phyloP scores from a whole-genome alignment of 2,888 invertebrate genomes.

The Steinernema carpocapsae region DNA sequence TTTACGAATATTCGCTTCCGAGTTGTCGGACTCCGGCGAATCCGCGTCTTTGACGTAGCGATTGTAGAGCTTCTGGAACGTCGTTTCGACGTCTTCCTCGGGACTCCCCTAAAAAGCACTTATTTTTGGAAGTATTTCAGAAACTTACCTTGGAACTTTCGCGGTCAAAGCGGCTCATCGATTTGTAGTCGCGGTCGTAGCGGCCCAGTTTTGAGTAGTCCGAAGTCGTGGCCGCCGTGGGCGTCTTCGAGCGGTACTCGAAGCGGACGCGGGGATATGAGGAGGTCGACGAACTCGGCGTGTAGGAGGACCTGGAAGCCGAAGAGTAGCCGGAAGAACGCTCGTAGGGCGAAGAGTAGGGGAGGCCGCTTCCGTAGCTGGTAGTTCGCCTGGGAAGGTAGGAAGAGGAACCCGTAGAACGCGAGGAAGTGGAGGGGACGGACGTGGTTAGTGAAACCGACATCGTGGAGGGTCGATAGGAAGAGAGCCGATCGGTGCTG shows the following conservation, averaged over 20 bases:
- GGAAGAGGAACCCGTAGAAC: conserved; percentile 6
- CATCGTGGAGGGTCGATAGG: conserved; percentile 18
- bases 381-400: conserved; percentile 1
- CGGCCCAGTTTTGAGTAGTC: conserved; percentile 30
- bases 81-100: conserved; percentile 34
- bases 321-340: conserved; percentile 22
- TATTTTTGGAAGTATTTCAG: neutral
- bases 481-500: conserved; percentile 25
- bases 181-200: conserved; percentile 38
- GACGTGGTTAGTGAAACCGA: conserved; percentile 19
- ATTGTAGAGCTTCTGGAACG: conserved; percentile 37
- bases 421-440: conserved; percentile 30
- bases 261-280: conserved; percentile 38
- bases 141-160: conserved; percentile 13
- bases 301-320: conserved; percentile 22
- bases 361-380: conserved; percentile 16
- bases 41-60: conserved; percentile 37
- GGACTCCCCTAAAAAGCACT: conserved; percentile 7
- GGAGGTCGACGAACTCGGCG: conserved; percentile 19
- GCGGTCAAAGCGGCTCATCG: conserved; percentile 37
- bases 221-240: conserved; percentile 11
- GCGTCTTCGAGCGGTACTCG: conserved; percentile 39
- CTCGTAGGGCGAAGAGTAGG: conserved; percentile 20
- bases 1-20: neutral
- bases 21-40: neutral